Base-by-base conservation (phyloP, 2,797 vertebrate genomes). In the Pseudotriccus pelzelni region DNA sequence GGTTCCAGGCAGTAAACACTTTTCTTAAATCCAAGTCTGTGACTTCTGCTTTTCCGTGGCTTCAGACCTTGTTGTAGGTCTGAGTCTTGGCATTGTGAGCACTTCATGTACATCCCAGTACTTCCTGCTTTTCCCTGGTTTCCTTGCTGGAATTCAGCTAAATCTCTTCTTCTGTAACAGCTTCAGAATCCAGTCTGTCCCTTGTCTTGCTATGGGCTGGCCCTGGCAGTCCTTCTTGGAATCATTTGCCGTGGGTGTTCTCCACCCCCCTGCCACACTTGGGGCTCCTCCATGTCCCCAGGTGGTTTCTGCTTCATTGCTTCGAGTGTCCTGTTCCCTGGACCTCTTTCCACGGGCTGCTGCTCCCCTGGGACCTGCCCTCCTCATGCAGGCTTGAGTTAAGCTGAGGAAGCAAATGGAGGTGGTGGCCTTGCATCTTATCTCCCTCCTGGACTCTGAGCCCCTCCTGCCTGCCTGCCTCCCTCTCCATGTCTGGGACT, bases 1-100 rank as follows among this genome's bases (percentile, higher is more conserved):
- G 34, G 12, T 76, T 85, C 36, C 50, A 55, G 55, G 43, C 63
- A 96, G 93, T 97, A 97, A 96, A 96, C 4, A 3, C 14, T 74
- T 82, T 77, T 66, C 62, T 68, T 81, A 52, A 81, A 50, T 55
- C 46, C 39, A 34, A 9, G 20, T n/a, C 14, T 94, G 28, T 4
- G 2, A 6, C 7, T 60, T 39, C 6, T 34, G 10, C 63, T 92
- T 59, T 87, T 24, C 44, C 34, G 1, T 7, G 9, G 37, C 60
- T 72, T 79, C 25, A 46, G 34, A 41, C 46, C n/a, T 59, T 0
- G 0, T 10, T 5, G 32, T 27, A 32, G 36, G 60, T 47, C 41
- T 23, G 41, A 63, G 14, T 25, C 46, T 34, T 37, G 28, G n/a
- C 34, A 2, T 28, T 22, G 7, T 0, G 0, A 67, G 39, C 21